Percentiles rank a stretch among this genome's conserved stretches.
Conservation (phyloP, 2,797 vertebrate species). For the Micropoecilia bifurca region DNA sequence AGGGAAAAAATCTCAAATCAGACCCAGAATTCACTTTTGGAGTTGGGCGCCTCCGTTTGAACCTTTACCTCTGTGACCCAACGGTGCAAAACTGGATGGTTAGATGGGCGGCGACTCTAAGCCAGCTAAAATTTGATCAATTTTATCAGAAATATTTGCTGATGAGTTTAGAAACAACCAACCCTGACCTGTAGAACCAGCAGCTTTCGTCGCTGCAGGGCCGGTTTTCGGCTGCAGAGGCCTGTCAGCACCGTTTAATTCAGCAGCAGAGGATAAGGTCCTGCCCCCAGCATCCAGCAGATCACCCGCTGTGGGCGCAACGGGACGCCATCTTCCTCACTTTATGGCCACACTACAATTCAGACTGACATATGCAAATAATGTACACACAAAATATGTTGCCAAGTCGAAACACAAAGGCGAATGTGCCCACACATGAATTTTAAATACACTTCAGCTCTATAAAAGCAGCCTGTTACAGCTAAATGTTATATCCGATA, state of each 20-base stretch:
- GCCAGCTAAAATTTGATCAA: neutral
- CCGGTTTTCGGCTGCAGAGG: neutral
- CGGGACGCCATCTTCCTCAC: neutral
- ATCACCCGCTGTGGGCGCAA: conserved; percentile 10
- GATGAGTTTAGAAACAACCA: neutral
- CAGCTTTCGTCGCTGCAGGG: neutral
- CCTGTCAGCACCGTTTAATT: conserved; percentile 34
- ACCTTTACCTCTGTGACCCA: no score
- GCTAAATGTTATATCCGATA: neutral
- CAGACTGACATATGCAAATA: neutral
- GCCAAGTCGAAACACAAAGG: neutral
- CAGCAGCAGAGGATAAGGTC: conserved; percentile 16
- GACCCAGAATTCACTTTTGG: no score
- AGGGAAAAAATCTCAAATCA: no score
- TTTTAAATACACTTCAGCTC: neutral
- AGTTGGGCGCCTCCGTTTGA: no score
- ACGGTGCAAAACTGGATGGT: no score
- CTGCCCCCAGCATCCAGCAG: neutral
- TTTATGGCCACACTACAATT: neutral
- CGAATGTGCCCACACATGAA: no score
- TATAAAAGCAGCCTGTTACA: neutral
- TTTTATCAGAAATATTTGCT: neutral
- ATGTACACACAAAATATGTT: conserved; percentile 11
- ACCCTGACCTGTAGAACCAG: neutral
- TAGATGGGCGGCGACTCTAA: neutral